Conservation (phyloP, 2,113 vertebrate species). For the Callaeas wilsoni region DNA sequence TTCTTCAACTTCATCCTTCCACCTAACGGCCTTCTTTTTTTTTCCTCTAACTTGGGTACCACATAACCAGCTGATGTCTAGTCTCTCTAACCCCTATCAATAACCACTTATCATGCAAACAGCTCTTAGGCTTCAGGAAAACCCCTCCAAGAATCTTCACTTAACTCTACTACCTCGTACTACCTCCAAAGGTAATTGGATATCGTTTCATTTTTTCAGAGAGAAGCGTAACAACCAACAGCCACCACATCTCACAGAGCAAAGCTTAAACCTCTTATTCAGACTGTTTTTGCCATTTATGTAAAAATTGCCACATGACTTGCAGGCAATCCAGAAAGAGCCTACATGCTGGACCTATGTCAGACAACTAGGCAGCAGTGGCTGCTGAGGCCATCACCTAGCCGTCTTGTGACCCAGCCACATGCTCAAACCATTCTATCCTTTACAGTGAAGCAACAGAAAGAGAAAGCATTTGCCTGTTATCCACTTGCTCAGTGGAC, state of each 20-base stretch:
- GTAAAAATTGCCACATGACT: background rate
- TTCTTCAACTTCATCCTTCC: background rate
- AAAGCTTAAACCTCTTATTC: background rate
- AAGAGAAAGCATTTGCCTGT: background rate
- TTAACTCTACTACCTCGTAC: background rate
- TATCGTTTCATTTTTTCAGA: background rate
- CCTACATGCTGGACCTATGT: background rate
- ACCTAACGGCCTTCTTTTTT: background rate
- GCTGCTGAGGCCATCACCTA: background rate
- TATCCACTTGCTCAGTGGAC: background rate
- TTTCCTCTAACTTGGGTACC: background rate
- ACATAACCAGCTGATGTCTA: background rate
- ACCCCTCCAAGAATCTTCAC: background rate
- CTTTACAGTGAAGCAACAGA: background rate
- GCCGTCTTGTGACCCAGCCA: background rate
- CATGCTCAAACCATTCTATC: background rate
- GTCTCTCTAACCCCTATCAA: background rate
- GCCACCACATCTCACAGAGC: background rate
- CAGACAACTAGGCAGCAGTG: background rate
- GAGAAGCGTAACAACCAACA: background rate
- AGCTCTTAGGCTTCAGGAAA: background rate
- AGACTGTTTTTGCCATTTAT: background rate
- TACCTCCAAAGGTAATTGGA: background rate
- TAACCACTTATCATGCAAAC: background rate
- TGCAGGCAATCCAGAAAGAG: background rate